These are phyloP conservation scores for Plagodis dolabraria DNA, from an alignment of 2,888 invertebrate species.

Conservation along the genomic window DNA sequence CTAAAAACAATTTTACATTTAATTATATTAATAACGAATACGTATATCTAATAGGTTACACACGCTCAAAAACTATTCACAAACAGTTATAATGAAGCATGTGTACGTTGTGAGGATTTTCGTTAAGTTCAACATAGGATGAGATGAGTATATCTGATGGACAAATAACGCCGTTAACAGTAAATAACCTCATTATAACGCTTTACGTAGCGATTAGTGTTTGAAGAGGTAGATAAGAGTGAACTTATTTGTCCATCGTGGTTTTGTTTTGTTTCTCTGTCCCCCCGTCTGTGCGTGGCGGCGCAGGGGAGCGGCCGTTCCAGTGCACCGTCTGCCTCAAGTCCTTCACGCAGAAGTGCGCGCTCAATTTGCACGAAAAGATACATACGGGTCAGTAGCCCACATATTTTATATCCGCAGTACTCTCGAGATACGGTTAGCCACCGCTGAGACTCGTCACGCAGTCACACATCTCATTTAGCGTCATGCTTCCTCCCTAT, in stretches of 20 bases:
- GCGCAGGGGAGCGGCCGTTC: slow-evolving; percentile 86
- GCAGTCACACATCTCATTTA: slow-evolving; percentile 73
- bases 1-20: slow-evolving; percentile 6
- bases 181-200: slow-evolving; percentile 78
- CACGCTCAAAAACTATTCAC: slow-evolving; percentile 86
- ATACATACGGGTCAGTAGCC: slow-evolving; percentile 87
- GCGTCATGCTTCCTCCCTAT: slow-evolving; percentile 79
- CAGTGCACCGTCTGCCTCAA: slow-evolving; percentile 87
- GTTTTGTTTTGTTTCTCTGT: slow-evolving; percentile 85
- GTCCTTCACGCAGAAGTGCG: slow-evolving; percentile 87
- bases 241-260: slow-evolving; percentile 83
- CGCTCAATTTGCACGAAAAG: slow-evolving; percentile 86
- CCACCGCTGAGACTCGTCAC: slow-evolving; percentile 63
- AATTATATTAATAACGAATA: slow-evolving; percentile 9
- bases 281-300: slow-evolving; percentile 73
- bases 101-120: slow-evolving; percentile 81
- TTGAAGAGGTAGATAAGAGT: slow-evolving; percentile 41
- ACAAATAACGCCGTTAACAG: slow-evolving; percentile 70
- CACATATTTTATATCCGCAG: slow-evolving; percentile 72
- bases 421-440: slow-evolving; percentile 71
- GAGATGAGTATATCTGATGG: slow-evolving; percentile 80
- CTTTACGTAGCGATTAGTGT: slow-evolving; percentile 39
- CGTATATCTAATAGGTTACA: slow-evolving; percentile 56
- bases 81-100: slow-evolving; percentile 80
- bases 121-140: slow-evolving; percentile 71